A percentile compares a stretch with the other conserved stretches of the same genome.
Conservation (phyloP, 2,888 invertebrate genomes). For the Tiphia femorata region DNA sequence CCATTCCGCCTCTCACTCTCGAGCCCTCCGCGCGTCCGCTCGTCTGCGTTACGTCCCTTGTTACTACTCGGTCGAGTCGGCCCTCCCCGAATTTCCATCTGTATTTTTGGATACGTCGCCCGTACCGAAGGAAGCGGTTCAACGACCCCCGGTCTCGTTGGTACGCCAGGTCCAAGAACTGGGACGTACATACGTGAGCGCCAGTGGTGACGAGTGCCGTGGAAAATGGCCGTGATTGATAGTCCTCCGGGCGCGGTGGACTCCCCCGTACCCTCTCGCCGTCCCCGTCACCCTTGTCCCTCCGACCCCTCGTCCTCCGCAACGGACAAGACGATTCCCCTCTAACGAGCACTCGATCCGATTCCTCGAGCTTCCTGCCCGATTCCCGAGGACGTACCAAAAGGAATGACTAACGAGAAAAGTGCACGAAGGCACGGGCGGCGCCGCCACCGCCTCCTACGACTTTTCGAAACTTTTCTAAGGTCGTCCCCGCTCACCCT, state of each 20-base stretch:
- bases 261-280: too few relatives aligned
- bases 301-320: conserved; percentile 12
- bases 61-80: conserved; percentile 25
- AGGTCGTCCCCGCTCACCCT: too few relatives aligned
- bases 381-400: background rate
- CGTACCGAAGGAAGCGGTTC: conserved; percentile 40
- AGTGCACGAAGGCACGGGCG: background rate
- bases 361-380: conserved; percentile 4
- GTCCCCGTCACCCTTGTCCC: too few relatives aligned
- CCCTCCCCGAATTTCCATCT: conserved; percentile 24
- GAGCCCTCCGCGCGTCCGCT: conserved; percentile 6
- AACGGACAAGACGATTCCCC: conserved; percentile 8
- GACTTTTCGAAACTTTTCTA: too few relatives aligned
- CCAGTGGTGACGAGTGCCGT: conserved; percentile 22
- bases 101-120: conserved; percentile 43
- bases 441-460: too few relatives aligned
- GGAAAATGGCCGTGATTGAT: conserved; percentile 45
- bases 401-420: conserved; percentile 3
- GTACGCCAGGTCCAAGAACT: conserved; percentile 12
- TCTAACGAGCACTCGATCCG: conserved; percentile 37
- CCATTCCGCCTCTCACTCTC: background rate
- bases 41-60: conserved; percentile 37
- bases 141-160: conserved; percentile 37
- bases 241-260: conserved; percentile 33
- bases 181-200: conserved; percentile 17